Conservation (phyloP, 1,140 invertebrate species). For the Tetramorium simillimum region DNA sequence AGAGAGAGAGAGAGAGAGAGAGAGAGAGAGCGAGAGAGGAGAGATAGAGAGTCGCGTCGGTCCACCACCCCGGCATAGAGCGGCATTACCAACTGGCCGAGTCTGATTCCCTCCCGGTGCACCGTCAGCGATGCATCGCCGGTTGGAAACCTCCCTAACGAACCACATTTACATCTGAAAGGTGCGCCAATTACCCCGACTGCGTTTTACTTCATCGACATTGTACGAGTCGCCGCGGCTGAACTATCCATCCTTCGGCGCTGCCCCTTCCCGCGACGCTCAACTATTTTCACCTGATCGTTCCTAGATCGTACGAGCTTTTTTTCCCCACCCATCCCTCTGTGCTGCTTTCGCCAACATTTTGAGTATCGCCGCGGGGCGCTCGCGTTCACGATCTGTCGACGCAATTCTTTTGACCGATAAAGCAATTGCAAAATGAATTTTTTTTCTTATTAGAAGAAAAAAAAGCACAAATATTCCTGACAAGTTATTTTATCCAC, state of each 20-base stretch:
- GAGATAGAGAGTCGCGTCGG: slow-evolving; percentile 12
- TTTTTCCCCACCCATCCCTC: not conserved
- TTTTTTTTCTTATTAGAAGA: not conserved
- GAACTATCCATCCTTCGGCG: slow-evolving; percentile 2
- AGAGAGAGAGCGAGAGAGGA: not conserved
- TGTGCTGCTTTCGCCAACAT: not conserved
- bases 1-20: not conserved
- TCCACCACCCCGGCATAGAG: slow-evolving; percentile 27
- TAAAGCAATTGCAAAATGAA: not conserved
- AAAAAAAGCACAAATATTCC: not conserved
- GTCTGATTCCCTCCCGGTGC: slow-evolving; percentile 56
- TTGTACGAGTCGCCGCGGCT: slow-evolving; percentile 61
- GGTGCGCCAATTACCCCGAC: slow-evolving; percentile 79
- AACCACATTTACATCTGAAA: slow-evolving; percentile 83
- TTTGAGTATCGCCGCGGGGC: not conserved
- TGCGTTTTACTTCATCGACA: slow-evolving; percentile 79
- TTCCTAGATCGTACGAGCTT: slow-evolving; percentile 10
- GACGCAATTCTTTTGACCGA: slow-evolving; percentile 4
- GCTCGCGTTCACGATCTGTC: not conserved
- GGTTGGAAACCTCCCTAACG: slow-evolving; percentile 77
- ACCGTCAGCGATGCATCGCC: slow-evolving; percentile 69
- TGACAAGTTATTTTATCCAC: not conserved
- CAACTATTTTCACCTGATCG: slow-evolving; percentile 61
- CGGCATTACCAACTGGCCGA: slow-evolving; percentile 65
- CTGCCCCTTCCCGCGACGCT: slow-evolving; percentile 51